Percentiles rank a stretch among this genome's conserved stretches.
Conservation (phyloP, 2,797 vertebrate species). For the Hozukius guyotensis region DNA sequence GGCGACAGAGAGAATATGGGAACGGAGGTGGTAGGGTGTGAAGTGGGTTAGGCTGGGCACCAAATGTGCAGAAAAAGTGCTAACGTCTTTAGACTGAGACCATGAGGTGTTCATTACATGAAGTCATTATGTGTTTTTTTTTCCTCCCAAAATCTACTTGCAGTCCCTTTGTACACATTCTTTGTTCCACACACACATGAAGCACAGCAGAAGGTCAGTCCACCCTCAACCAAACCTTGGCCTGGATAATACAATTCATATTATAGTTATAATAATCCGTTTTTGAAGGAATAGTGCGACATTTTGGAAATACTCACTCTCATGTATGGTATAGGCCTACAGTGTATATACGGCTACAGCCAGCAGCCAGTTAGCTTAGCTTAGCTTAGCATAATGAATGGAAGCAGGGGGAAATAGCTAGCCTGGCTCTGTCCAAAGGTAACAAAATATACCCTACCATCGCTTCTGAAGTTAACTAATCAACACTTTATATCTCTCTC, state of each 20-base stretch:
- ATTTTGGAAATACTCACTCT: too few species aligned
- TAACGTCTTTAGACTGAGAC: slow-evolving; percentile 13
- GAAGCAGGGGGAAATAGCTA: too few species aligned
- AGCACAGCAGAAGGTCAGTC: not conserved
- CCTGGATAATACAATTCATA: too few species aligned
- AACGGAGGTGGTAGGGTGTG: not conserved
- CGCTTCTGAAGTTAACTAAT: not conserved
- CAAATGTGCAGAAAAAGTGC: not conserved
- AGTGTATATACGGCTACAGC: not conserved
- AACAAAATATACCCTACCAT: too few species aligned
- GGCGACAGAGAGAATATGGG: not conserved
- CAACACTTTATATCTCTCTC: not conserved
- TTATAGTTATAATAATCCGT: rapidly evolving
- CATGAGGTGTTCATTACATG: not conserved
- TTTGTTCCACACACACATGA: not conserved
- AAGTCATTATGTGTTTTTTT: not conserved
- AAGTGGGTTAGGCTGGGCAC: not conserved
- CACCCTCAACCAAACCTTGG: not conserved
- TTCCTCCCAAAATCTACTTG: not conserved
- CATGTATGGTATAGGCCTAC: not conserved
- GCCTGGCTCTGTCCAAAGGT: too few species aligned
- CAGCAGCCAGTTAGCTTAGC: too few species aligned
- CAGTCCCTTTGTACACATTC: not conserved
- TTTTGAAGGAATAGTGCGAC: too few species aligned
- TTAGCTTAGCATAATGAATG: too few species aligned